These are phyloP conservation scores for Cotesia vestalis DNA, from an alignment of 1,140 invertebrate genomes.

Conservation along the genomic window DNA sequence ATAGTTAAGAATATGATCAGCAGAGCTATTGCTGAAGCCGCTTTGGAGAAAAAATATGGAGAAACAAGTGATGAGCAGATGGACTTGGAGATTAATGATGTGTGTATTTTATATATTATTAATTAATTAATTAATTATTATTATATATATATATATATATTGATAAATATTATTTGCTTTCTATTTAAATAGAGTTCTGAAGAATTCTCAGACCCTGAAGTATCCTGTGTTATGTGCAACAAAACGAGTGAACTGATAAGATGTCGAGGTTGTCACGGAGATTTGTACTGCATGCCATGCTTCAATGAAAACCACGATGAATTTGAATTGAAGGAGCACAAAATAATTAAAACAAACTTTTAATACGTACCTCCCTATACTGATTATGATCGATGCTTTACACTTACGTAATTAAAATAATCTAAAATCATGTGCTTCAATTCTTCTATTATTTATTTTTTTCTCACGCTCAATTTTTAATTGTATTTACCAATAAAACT, in stretches of 20 bases:
- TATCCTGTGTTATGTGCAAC: conserved; percentile 53
- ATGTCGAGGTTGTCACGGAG: conserved; percentile 52
- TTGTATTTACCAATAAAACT: too few relatives aligned
- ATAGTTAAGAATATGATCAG: background rate
- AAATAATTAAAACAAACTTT: conserved; percentile 43
- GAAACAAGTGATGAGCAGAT: background rate
- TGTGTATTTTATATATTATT: background rate
- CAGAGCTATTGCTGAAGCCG: background rate
- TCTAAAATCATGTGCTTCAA: too few relatives aligned
- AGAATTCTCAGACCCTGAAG: conserved; percentile 44
- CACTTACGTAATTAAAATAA: too few relatives aligned
- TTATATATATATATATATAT: conserved; percentile 1
- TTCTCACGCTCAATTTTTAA: too few relatives aligned
- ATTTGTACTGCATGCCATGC: conserved; percentile 55
- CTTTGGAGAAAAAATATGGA: background rate
- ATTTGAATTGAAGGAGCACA: conserved; percentile 47
- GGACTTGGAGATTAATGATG: conserved; percentile 16
- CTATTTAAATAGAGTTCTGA: background rate
- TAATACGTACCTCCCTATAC: too few relatives aligned
- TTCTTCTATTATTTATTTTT: too few relatives aligned
- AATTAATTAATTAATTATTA: too few relatives aligned
- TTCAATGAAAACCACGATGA: conserved; percentile 58
- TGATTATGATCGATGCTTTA: too few relatives aligned
- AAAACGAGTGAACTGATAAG: conserved; percentile 45
- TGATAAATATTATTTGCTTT: conserved; percentile 18